A percentile compares a stretch with the other conserved stretches of the same genome.
phyloP scores from a whole-genome alignment of 2,113 vertebrate species.

The Oryzias celebensis region DNA sequence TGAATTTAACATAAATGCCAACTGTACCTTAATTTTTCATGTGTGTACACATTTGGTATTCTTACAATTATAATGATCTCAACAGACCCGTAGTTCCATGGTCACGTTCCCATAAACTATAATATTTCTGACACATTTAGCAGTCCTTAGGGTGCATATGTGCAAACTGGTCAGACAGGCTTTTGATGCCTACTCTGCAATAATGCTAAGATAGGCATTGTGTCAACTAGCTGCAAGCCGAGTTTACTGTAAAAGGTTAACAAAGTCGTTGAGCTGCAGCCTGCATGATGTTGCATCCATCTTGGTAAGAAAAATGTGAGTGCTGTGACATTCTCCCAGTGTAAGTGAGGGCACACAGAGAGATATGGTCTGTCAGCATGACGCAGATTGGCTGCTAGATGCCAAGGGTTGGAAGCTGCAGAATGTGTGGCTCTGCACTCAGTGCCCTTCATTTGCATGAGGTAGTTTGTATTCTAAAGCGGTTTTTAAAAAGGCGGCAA shows the following conservation, averaged over 20 bases:
- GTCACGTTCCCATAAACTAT: conserved; percentile 39
- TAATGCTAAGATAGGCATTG: conserved; percentile 70
- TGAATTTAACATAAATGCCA: conserved; percentile 18
- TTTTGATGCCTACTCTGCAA: conserved; percentile 47
- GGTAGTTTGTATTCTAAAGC: conserved; percentile 59
- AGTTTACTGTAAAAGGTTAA: conserved; percentile 64
- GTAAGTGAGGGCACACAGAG: conserved; percentile 56
- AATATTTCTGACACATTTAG: conserved; percentile 43
- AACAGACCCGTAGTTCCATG: conserved; percentile 40
- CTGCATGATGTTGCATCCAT: conserved; percentile 43
- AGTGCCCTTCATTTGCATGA: conserved; percentile 57
- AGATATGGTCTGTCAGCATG: conserved; percentile 66
- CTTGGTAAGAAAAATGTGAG: conserved; percentile 60
- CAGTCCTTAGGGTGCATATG: conserved; percentile 45
- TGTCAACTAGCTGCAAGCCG: conserved; percentile 50
- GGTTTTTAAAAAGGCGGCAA: conserved; percentile 42
- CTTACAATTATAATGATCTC: background rate
- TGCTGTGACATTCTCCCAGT: conserved; percentile 64
- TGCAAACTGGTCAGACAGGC: conserved; percentile 61
- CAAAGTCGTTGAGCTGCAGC: conserved; percentile 56
- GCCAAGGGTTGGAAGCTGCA: conserved; percentile 46
- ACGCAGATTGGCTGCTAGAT: conserved; percentile 58
- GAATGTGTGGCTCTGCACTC: conserved; percentile 55
- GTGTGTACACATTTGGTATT: background rate
- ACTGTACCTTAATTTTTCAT: background rate